Conservation (phyloP, 2,888 invertebrate genomes). For the Himalopsyche kuldschensis region DNA sequence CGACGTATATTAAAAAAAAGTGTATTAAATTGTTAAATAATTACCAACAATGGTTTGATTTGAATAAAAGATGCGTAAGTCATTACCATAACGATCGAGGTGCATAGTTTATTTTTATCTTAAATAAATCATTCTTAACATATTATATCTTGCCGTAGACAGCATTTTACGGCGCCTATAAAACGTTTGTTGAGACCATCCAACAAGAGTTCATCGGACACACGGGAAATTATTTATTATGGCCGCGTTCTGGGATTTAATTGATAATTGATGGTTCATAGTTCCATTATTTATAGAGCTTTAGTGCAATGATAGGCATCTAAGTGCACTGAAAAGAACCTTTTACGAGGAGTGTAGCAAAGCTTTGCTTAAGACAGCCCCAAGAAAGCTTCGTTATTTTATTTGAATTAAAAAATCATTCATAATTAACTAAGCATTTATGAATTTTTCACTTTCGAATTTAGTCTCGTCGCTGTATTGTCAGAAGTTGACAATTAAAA, state of each 20-base stretch:
- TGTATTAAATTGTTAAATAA: no score
- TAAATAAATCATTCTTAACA: background rate
- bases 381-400: no score
- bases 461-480: no score
- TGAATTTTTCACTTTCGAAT: no score
- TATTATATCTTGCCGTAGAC: background rate
- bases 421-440: no score
- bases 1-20: no score
- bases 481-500: no score
- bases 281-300: conserved; percentile 21
- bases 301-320: background rate
- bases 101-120: no score
- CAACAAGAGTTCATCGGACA: background rate
- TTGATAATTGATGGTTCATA: conserved; percentile 29
- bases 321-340: background rate
- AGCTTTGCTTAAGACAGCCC: background rate
- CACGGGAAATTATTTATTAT: conserved; percentile 14
- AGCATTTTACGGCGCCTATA: background rate
- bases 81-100: no score
- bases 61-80: no score
- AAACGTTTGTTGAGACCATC: background rate
- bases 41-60: no score
- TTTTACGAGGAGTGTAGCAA: background rate
- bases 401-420: no score
- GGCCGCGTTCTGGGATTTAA: conserved; percentile 14